A percentile compares a stretch with the other conserved stretches of the same genome.
Evolutionary conservation across 1,140 invertebrate genomes (phyloP).

Genomic region (Lepidurus arcticus): DNA sequence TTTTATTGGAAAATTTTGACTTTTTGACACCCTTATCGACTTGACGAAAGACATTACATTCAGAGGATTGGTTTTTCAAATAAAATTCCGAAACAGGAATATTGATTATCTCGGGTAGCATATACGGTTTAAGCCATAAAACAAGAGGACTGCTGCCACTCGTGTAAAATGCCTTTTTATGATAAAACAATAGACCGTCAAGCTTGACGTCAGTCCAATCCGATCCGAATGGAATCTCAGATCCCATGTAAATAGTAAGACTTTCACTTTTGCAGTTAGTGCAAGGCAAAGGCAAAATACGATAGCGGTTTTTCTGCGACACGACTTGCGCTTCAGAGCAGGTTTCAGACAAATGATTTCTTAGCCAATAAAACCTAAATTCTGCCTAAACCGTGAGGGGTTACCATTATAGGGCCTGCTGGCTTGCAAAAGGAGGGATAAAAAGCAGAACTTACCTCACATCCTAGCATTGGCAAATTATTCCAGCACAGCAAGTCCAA

Average conservation of each 20-base stretch:
- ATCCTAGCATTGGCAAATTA: slow-evolving; percentile 63
- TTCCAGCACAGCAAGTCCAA: slow-evolving; percentile 80
- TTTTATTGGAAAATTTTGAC: neutral
- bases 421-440: slow-evolving; percentile 31
- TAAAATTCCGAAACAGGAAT: slow-evolving; percentile 47
- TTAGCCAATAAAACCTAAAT: slow-evolving; percentile 70
- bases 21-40: neutral
- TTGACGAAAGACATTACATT: neutral
- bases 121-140: slow-evolving; percentile 79
- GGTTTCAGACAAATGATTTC: slow-evolving; percentile 58
- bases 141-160: slow-evolving; percentile 74
- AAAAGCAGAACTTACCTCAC: slow-evolving; percentile 57
- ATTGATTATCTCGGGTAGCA: slow-evolving; percentile 72
- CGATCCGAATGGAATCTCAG: slow-evolving; percentile 40
- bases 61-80: slow-evolving; percentile 43
- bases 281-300: slow-evolving; percentile 49
- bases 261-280: slow-evolving; percentile 45
- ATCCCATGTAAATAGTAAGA: slow-evolving; percentile 36
- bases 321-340: slow-evolving; percentile 43
- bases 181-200: slow-evolving; percentile 77
- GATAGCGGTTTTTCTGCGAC: slow-evolving; percentile 49
- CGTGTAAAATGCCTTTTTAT: slow-evolving; percentile 68
- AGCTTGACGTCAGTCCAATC: slow-evolving; percentile 42
- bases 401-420: slow-evolving; percentile 37
- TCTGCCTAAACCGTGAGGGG: slow-evolving; percentile 54